These are phyloP conservation scores for Urocitellus parryii DNA, from an alignment of 2,113 vertebrate genomes.

Conservation along the genomic window DNA sequence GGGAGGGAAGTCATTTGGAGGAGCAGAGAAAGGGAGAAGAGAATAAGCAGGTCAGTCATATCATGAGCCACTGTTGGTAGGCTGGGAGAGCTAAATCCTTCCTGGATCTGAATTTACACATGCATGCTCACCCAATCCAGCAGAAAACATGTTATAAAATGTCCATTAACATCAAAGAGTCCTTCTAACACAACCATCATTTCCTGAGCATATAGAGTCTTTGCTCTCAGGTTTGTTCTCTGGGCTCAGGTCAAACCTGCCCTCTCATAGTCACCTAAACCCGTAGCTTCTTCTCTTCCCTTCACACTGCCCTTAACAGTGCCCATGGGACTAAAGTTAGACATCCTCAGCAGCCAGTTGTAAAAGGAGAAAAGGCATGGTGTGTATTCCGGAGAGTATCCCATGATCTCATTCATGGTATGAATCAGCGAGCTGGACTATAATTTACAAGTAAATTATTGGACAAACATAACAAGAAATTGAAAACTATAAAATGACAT, in stretches of 20 bases:
- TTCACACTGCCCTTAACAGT: neutral
- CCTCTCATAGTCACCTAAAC: neutral
- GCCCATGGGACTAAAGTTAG: neutral
- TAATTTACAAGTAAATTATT: constrained; percentile 64
- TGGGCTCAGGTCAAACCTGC: neutral
- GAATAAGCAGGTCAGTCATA: neutral
- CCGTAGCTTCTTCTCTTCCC: neutral
- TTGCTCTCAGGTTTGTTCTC: neutral
- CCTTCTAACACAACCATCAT: neutral
- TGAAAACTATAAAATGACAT: constrained; percentile 24
- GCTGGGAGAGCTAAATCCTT: neutral
- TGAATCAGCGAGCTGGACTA: neutral
- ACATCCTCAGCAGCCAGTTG: neutral
- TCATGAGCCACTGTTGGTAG: neutral
- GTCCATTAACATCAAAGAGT: neutral
- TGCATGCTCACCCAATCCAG: neutral
- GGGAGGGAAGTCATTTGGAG: neutral
- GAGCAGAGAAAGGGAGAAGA: neutral
- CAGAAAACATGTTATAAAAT: neutral
- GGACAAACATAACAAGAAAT: constrained; percentile 58
- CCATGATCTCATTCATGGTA: neutral
- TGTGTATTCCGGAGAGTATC: neutral
- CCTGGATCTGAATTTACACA: neutral
- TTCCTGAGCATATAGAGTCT: neutral
- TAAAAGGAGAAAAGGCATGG: neutral